Conservation (phyloP, 2,888 invertebrate species). For the Torymus tubicola region DNA sequence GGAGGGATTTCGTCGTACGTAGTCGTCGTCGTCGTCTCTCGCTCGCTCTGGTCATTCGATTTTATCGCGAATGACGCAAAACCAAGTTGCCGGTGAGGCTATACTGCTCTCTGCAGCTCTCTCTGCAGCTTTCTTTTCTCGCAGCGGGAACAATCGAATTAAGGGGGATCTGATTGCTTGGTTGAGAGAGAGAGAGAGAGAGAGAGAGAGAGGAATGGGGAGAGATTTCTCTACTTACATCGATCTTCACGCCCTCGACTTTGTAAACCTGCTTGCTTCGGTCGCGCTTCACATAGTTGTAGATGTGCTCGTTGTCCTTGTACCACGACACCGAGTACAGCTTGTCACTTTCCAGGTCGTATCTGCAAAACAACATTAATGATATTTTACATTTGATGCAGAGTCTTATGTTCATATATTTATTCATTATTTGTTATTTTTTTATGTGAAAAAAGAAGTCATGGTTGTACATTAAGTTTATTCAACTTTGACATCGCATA, state of each 20-base stretch:
- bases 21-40: neutral
- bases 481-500: too few relatives aligned
- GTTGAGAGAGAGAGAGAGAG: neutral
- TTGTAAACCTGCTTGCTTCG: conserved; percentile 39
- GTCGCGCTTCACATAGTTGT: conserved; percentile 74
- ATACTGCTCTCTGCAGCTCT: neutral
- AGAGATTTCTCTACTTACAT: conserved; percentile 52
- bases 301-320: conserved; percentile 78
- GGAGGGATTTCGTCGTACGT: conserved; percentile 26
- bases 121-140: neutral
- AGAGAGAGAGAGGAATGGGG: too few relatives aligned
- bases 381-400: too few relatives aligned
- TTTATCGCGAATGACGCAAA: conserved; percentile 33
- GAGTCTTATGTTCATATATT: neutral
- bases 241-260: conserved; percentile 55
- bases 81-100: neutral
- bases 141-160: conserved; percentile 20
- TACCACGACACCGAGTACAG: conserved; percentile 78
- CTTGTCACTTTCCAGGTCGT: conserved; percentile 74
- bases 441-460: too few relatives aligned
- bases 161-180: conserved; percentile 11
- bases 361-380: conserved; percentile 69
- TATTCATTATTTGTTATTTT: too few relatives aligned
- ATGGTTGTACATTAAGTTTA: too few relatives aligned
- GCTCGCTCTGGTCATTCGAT: conserved; percentile 28